Evolutionary conservation across 2,888 invertebrate genomes (phyloP), one percentile per base, ranked within the genome.

Genomic region (Papilio elwesi): DNA sequence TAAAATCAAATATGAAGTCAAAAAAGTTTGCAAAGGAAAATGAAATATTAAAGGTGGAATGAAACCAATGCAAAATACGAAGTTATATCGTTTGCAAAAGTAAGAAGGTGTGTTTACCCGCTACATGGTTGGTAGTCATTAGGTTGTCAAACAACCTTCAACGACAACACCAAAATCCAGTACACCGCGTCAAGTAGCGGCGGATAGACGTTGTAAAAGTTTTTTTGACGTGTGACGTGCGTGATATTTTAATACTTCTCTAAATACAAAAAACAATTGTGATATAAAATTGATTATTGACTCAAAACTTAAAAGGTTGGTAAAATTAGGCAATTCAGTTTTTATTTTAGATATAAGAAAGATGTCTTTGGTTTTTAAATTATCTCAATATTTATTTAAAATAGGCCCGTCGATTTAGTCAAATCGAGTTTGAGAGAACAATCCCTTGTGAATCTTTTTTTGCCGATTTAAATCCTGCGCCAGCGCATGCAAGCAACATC

Each of bases 81-180:
- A 57, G 26, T 26, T 26, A 26, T 26, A 9, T 43, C 43, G 9
- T 43, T 7, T 59, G 38, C 36, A 38, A 9, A 59, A 9, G 36
- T 59, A 38, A 59, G 6, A 59, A 59, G 38, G 36, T 2, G 16
- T 59, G n/a, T 38, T 57, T n/a, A 59, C 8, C n/a, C 38, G 59
- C 59, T 36, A 57, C 38, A 13, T 57, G 36, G 38, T 62, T n/a
- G 43, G 53, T 43, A 15, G 66, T 53, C 55, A 67, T 53, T 13
- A 67, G 67, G 67, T 67, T 67, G 67, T 38, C 47, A 55, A 55
- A 67, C 67, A 67, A 16, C 38, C 67, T 43, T 53, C 51, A 15
- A 36, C 36, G 57, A 47, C 43, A 43, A 43, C 38, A 38, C 55
- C 55, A n/a, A 38, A 67, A 52, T 7, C 51, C 53, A 67, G 67